Evolutionary conservation across 1,140 invertebrate genomes (phyloP).

Genomic region (Drosophila triauraria): DNA sequence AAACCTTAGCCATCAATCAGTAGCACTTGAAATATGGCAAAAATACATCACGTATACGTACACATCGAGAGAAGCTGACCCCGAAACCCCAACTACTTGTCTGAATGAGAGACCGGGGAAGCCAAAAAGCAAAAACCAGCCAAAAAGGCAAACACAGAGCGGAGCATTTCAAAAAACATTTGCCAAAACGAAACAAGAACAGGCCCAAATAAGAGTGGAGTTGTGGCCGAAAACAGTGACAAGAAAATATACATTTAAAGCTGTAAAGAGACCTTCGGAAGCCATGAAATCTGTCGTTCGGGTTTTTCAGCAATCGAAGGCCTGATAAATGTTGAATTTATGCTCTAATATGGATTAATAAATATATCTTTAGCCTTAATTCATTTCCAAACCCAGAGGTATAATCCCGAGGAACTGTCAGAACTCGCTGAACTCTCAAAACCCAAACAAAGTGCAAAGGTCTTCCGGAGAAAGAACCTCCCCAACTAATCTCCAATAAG

Average conservation of each 20-base stretch:
- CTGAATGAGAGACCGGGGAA: constrained; percentile 14
- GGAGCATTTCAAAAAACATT: constrained; percentile 32
- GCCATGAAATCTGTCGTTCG: constrained; percentile 17
- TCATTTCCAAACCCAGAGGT: too few species aligned
- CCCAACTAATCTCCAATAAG: not conserved
- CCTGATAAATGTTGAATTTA: not conserved
- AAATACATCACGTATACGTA: constrained; percentile 36
- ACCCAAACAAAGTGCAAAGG: too few species aligned
- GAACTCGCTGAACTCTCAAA: too few species aligned
- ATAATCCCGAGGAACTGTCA: too few species aligned
- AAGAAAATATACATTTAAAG: constrained; percentile 18
- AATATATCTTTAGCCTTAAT: not conserved
- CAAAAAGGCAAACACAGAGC: constrained; percentile 18
- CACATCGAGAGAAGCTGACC: constrained; percentile 54
- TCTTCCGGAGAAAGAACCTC: not conserved
- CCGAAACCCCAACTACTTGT: constrained; percentile 62
- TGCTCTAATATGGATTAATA: not conserved
- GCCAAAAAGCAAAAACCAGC: constrained; percentile 26
- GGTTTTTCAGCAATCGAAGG: constrained; percentile 10
- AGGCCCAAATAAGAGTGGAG: constrained; percentile 27
- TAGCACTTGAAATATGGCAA: constrained; percentile 24
- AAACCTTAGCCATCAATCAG: constrained; percentile 39
- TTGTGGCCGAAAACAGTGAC: constrained; percentile 7
- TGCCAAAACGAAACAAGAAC: constrained; percentile 39
- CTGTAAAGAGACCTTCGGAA: constrained; percentile 21